A percentile compares a stretch with the other conserved stretches of the same genome.
These are phyloP conservation scores for Macrochelys suwanniensis DNA, from an alignment of 2,797 vertebrate genomes.

Conservation along the genomic window DNA sequence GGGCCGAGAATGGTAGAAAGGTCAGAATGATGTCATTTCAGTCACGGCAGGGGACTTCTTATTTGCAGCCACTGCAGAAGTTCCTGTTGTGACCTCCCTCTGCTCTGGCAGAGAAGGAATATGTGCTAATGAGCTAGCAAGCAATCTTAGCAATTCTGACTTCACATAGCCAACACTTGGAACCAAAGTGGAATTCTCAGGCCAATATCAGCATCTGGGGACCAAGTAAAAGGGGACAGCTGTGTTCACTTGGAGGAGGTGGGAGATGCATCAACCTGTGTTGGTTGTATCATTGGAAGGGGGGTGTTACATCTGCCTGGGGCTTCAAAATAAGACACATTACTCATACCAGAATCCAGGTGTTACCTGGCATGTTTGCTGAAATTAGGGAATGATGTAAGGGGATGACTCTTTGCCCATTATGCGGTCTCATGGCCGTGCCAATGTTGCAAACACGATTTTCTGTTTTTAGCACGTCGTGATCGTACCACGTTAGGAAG, in stretches of 20 bases:
- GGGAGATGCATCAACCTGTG: neutral
- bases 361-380: neutral
- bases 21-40: neutral
- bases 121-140: neutral
- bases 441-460: neutral
- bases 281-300: neutral
- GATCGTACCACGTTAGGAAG: neutral
- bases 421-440: neutral
- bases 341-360: neutral
- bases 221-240: no score
- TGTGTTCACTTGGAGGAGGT: neutral
- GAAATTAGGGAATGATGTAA: neutral
- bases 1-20: neutral
- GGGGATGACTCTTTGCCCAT: neutral
- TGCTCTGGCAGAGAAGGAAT: neutral
- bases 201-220: neutral
- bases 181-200: neutral
- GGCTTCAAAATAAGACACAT: neutral
- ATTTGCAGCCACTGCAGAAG: neutral
- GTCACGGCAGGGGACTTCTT: neutral
- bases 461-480: neutral
- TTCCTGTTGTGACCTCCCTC: neutral
- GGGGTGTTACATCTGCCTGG: neutral
- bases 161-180: neutral
- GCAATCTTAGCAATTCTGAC: neutral